Percentiles rank a stretch among this genome's conserved stretches.
phyloP scores from a whole-genome alignment of 2,888 invertebrate genomes.

The Arenicola marina region DNA sequence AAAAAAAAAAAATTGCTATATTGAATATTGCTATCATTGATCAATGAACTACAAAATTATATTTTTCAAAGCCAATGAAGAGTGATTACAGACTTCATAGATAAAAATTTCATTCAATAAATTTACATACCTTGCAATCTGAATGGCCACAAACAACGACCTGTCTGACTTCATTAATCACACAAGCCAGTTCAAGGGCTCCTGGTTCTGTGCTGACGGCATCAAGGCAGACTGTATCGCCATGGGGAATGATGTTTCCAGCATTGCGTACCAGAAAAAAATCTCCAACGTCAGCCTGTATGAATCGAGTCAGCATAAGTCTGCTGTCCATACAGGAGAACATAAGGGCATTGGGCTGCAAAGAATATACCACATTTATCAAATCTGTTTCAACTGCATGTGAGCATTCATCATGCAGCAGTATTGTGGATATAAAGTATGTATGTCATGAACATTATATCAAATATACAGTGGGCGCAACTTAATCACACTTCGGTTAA shows the following conservation, averaged over 20 bases:
- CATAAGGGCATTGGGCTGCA: constrained; percentile 92
- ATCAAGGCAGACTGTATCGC: constrained; percentile 64
- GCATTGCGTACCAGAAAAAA: constrained; percentile 98
- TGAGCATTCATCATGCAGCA: too few species aligned
- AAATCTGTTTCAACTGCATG: too few species aligned
- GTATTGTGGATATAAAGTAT: too few species aligned
- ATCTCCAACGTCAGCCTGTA: constrained; percentile 93
- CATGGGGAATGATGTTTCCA: constrained; percentile 89
- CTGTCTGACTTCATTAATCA: constrained; percentile 86
- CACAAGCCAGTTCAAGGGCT: constrained; percentile 90
- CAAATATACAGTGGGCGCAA: too few species aligned
- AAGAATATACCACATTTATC: too few species aligned
- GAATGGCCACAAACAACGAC: constrained; percentile 97
- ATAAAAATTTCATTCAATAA: not conserved
- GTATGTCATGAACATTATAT: too few species aligned
- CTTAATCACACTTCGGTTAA: too few species aligned
- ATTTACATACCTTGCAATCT: constrained; percentile 78
- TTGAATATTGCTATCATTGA: too few species aligned
- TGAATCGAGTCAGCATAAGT: constrained; percentile 94
- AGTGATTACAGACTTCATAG: not conserved
- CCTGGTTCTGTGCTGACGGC: constrained; percentile 93
- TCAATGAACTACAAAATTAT: too few species aligned
- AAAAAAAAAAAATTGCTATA: too few species aligned
- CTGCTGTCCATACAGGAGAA: constrained; percentile 98
- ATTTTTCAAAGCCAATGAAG: too few species aligned